Evolutionary conservation across 2,113 vertebrate genomes (phyloP), one percentile per base, ranked within the genome.

Genomic region (Mugil cephalus): DNA sequence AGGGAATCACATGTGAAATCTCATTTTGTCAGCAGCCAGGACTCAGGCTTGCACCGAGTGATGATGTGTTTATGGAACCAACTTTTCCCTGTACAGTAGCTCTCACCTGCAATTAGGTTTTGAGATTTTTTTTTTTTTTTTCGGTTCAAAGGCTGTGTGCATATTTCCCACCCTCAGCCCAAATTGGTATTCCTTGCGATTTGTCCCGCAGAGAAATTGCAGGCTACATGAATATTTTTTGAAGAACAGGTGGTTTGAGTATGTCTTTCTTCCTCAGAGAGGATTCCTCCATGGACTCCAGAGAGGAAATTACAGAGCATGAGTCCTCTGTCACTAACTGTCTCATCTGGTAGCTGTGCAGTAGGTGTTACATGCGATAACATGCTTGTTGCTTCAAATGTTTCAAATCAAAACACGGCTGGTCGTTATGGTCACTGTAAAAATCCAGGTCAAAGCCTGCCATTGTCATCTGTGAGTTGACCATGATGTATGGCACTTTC

Each of bases 281-380:
- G 40, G 67, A 83, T 71, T 79, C 70, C 54, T 74, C 67, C 48
- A 17, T 19, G 54, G 51, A 62, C 54, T 42, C 21, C 58, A 18
- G 24, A 39, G n/a, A 69, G 77, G 85, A 93, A 92, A 92, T 93
- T 89, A 92, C 76, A 92, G 87, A 88, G 80, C 76, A 58, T 59
- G 47, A 81, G 70, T 73, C 59, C 48, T 59, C 42, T 70, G 48
- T 50, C 69, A 61, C 51, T 51, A 40, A 56, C 55, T 50, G 69
- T 61, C 79, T 66, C 70, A 70, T 68, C 59, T 47, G 66, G 59
- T 59, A 46, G 43, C 58, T 66, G 19, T 30, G 48, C 39, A 64
- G 53, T 30, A 64, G 51, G 52, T 62, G 46, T 54, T 42, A 10
- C 18, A 53, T 38, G 6, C 48, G 50, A 42, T 68, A 56, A 19